These are phyloP conservation scores for Phalloptychus januarius DNA, from an alignment of 2,797 vertebrate species.

Conservation along the genomic window DNA sequence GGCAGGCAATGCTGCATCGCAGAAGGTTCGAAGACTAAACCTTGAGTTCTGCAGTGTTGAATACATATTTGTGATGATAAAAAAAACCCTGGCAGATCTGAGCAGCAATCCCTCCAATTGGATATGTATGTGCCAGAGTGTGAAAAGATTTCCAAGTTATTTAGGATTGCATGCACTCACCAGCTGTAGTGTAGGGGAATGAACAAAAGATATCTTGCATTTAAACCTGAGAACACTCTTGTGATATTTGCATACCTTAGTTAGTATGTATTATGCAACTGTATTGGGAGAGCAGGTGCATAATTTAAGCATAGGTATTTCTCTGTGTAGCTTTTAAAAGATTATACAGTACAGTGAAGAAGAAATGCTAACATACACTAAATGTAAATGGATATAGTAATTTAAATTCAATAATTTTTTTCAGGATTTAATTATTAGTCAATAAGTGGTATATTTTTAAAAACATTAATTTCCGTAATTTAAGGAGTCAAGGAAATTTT, in stretches of 20 bases:
- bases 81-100: slow-evolving; percentile 57
- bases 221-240: slow-evolving; percentile 30
- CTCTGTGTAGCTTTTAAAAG: not conserved
- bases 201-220: slow-evolving; percentile 31
- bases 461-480: not conserved
- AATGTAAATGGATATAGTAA: not conserved
- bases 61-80: slow-evolving; percentile 75
- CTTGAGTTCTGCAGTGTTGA: slow-evolving; percentile 60
- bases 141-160: slow-evolving; percentile 60
- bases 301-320: slow-evolving; percentile 35
- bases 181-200: slow-evolving; percentile 60
- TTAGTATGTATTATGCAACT: slow-evolving; percentile 28
- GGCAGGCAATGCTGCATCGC: slow-evolving; percentile 65
- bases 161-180: slow-evolving; percentile 39
- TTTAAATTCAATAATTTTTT: not conserved
- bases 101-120: slow-evolving; percentile 43
- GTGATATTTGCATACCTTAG: slow-evolving; percentile 11
- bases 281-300: slow-evolving; percentile 12
- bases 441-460: not conserved
- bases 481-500: not conserved
- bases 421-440: not conserved
- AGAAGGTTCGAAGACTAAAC: slow-evolving; percentile 70
- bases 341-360: not conserved
- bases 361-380: not conserved
- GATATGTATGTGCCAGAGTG: slow-evolving; percentile 47